These are phyloP conservation scores for Echinarachnius parma DNA, from an alignment of 53 echinoderm and acorn worm genomes.

Conservation along the genomic window DNA sequence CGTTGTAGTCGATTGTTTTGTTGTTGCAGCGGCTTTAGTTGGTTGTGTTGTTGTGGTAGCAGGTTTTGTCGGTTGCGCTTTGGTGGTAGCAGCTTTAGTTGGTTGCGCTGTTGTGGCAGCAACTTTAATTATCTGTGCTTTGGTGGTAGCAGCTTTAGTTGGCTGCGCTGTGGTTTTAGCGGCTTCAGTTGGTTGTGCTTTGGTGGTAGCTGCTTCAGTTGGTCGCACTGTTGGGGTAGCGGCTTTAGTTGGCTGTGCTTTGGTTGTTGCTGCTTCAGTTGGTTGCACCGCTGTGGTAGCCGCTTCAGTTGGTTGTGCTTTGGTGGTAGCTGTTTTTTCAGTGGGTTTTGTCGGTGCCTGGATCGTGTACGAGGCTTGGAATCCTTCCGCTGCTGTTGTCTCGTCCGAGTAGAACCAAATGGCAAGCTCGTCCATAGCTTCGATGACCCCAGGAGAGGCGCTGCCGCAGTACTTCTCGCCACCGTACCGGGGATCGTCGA, in stretches of 20 bases:
- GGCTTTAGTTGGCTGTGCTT: conserved; percentile 11
- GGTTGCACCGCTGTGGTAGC: too few species aligned
- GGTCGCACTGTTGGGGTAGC: too few species aligned
- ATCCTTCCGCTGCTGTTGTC: neutral
- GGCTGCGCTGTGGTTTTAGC: neutral
- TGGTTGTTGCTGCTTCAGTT: neutral
- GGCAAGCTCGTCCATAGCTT: neutral
- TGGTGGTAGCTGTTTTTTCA: neutral
- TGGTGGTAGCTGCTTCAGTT: neutral
- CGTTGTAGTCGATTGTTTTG: too few species aligned
- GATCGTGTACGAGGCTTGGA: neutral
- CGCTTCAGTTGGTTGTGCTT: conserved; percentile 2
- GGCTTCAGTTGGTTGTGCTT: neutral
- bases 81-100: neutral
- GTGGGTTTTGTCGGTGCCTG: neutral
- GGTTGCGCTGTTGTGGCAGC: neutral
- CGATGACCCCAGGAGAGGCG: neutral
- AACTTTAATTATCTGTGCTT: neutral
- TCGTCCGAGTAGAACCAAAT: conserved; percentile 19
- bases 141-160: neutral
- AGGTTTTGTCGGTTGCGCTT: neutral
- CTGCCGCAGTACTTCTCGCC: conserved; percentile 7
- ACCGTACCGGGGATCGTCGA: neutral
- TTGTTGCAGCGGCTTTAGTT: neutral
- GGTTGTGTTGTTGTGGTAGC: neutral